Evolutionary conservation across 2,888 invertebrate species (phyloP), one percentile per base, ranked within the genome.

Genomic region (Petrophora chlorosata): DNA sequence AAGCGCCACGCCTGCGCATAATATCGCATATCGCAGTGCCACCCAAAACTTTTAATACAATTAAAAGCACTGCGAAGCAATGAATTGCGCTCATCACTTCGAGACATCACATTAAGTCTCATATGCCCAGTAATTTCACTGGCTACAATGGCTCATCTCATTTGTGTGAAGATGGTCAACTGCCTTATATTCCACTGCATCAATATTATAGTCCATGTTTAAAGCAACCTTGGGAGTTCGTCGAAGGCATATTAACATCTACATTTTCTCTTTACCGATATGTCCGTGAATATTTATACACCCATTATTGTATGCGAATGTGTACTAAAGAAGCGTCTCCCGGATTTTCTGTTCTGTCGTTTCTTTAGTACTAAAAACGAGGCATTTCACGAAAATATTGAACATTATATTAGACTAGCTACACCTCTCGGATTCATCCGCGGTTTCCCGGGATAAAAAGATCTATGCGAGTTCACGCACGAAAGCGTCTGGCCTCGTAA

Each of bases 221-320:
- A 28, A 34, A 43, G 12, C 9, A 44, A 25, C 44, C 38, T 38
- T 45, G 46, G 33, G 33, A 39, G 9, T 28, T 33, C 39, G 36
- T 5, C n/a, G 16, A 22, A 26, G 22, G 46, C 39, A 39, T 45
- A 38, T 39, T 39, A 34, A 46, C 39, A 39, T 15, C 15, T 9
- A 22, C 33, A 34, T 46, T 26, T 46, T 33, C 22, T 34, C 10
- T 15, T 16, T 13, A 23, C 9, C 23, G 23, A 40, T 25, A 30
- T 40, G 3, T 40, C 34, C 16, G 29, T 19, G 35, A 3, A 17
- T 36, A 26, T 49, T 38, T 29, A 34, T 39, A 32, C 39, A 28
- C 15, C 10, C 17, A 41, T 47, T 29, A 46, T n/a, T 26, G 26
- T 13, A 19, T 30, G 25, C 13, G 30, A 22, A 5, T 23, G n/a